Evolutionary conservation across 1,140 invertebrate genomes (phyloP).

Genomic region (Drosophila carrolli): DNA sequence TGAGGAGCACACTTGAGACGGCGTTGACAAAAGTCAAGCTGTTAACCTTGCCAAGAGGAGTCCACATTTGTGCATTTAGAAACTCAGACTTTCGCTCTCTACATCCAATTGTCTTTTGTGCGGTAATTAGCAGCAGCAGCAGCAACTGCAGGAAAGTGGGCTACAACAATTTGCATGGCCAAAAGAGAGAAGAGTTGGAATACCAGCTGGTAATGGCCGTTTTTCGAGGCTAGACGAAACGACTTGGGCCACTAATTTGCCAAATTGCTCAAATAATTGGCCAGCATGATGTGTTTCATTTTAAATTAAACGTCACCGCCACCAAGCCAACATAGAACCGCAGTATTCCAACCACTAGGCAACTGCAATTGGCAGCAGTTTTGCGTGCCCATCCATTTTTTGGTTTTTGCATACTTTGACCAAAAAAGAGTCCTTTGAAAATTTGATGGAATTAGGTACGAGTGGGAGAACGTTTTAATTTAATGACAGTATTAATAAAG

Average conservation of each 20-base stretch:
- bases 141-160: slow-evolving; percentile 51
- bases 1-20: slow-evolving; percentile 36
- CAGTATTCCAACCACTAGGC: slow-evolving; percentile 31
- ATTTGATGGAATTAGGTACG: neutral
- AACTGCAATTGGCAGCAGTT: slow-evolving; percentile 71
- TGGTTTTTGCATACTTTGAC: slow-evolving; percentile 11
- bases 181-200: neutral
- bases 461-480: too few species aligned
- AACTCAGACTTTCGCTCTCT: slow-evolving; percentile 24
- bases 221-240: slow-evolving; percentile 47
- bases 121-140: slow-evolving; percentile 53
- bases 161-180: slow-evolving; percentile 45
- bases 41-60: slow-evolving; percentile 33
- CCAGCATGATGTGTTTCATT: slow-evolving; percentile 71
- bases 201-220: slow-evolving; percentile 59
- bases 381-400: slow-evolving; percentile 33
- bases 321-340: slow-evolving; percentile 29
- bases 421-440: slow-evolving; percentile 5
- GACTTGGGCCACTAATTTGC: slow-evolving; percentile 68
- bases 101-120: slow-evolving; percentile 33
- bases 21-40: slow-evolving; percentile 48
- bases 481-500: too few species aligned
- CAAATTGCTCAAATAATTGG: slow-evolving; percentile 79
- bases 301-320: slow-evolving; percentile 68
- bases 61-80: slow-evolving; percentile 24